A percentile compares a stretch with the other conserved stretches of the same genome.
Conservation (phyloP, 2,888 invertebrate genomes). For the Rapana venosa region DNA sequence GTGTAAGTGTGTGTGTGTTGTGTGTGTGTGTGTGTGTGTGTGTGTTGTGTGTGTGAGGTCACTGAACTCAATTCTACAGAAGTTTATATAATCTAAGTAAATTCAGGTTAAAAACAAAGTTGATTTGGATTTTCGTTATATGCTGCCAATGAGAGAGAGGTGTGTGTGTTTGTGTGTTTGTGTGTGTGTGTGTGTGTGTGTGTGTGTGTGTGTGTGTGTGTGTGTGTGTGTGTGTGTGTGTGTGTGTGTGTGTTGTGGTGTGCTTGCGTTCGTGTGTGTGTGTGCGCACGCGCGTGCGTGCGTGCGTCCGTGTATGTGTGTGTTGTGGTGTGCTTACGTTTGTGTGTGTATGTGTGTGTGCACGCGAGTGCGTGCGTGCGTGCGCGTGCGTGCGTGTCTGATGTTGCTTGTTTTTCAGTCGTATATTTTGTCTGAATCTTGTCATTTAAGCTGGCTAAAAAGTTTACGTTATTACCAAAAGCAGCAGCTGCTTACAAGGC, state of each 20-base stretch:
- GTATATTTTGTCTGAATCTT: background rate
- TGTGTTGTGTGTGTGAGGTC: background rate
- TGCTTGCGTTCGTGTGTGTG: background rate
- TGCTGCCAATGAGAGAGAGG: background rate
- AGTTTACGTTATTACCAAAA: background rate
- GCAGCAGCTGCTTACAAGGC: background rate
- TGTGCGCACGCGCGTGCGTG: background rate
- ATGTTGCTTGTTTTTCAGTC: background rate
- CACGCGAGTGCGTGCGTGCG: background rate
- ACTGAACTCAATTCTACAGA: background rate
- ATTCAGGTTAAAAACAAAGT: background rate
- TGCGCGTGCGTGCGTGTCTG: background rate
- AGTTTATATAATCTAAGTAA: background rate
- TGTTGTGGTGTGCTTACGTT: background rate
- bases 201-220: background rate
- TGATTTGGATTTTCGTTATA: background rate
- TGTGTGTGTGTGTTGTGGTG: too few relatives aligned
- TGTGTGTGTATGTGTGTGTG: background rate
- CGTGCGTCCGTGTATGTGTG: background rate
- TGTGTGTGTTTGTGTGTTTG: background rate
- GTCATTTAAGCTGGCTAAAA: background rate
- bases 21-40: conserved; percentile 3
- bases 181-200: background rate
- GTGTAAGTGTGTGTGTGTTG: background rate
- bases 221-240: background rate